Evolutionary conservation across 2,113 vertebrate genomes (phyloP).

Genomic region (Sakesphorus luctuosus): DNA sequence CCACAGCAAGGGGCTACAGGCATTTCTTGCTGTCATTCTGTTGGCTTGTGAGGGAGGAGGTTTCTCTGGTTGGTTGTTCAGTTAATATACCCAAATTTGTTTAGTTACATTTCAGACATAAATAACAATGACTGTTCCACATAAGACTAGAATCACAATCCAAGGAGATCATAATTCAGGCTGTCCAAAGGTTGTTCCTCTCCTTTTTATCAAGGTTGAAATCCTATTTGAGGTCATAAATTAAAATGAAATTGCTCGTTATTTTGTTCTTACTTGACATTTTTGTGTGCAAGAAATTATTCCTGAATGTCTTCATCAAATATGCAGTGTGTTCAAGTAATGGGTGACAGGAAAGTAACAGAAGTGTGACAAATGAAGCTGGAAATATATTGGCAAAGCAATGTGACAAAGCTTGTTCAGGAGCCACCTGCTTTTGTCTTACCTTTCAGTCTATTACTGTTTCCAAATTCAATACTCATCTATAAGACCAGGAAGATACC

Average conservation of each 20-base stretch:
- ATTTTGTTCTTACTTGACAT: constrained; percentile 5
- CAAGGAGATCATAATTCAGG: background rate
- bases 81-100: background rate
- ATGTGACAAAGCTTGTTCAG: background rate
- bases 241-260: constrained; percentile 3
- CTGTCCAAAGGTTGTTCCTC: background rate
- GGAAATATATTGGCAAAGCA: background rate
- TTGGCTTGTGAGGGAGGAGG: background rate
- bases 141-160: background rate
- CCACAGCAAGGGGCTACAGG: background rate
- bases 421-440: background rate
- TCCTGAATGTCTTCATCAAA: background rate
- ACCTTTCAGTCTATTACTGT: background rate
- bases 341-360: background rate
- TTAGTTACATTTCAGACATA: background rate
- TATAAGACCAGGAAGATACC: background rate
- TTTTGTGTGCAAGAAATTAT: constrained; percentile 7
- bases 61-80: background rate
- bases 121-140: background rate
- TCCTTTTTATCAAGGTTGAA: background rate
- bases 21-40: background rate
- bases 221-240: background rate
- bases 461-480: background rate
- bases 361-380: background rate
- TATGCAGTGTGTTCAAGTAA: background rate